Evolutionary conservation across 1,140 invertebrate genomes (phyloP).

Genomic region (Pectinophora gossypiella): DNA sequence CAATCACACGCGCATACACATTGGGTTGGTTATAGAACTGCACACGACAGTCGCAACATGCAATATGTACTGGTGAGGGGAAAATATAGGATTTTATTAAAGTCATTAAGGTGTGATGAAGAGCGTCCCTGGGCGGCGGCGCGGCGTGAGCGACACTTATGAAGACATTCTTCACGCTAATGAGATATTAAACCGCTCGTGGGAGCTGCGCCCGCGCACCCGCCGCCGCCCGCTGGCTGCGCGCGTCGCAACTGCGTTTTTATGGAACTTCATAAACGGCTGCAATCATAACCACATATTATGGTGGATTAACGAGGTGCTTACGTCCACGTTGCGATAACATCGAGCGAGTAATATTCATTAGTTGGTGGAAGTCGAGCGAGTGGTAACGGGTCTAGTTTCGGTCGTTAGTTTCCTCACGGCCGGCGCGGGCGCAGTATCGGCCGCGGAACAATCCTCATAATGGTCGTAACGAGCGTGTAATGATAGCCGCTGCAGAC

Average conservation of each 20-base stretch:
- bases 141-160: constrained; percentile 49
- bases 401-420: neutral
- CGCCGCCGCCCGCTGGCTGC: no score
- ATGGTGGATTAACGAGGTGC: neutral
- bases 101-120: constrained; percentile 64
- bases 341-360: neutral
- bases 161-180: constrained; percentile 66
- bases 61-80: constrained; percentile 7
- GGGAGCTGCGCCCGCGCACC: constrained; percentile 43
- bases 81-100: constrained; percentile 56
- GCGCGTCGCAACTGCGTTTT: neutral
- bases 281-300: neutral
- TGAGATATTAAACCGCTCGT: constrained; percentile 65
- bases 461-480: neutral
- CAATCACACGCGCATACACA: neutral
- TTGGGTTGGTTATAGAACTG: neutral
- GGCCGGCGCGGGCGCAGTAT: neutral
- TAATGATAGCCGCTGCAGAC: neutral
- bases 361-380: neutral
- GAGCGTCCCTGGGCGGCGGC: constrained; percentile 51
- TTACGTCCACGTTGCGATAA: neutral
- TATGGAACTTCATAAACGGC: neutral
- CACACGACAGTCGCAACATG: neutral
- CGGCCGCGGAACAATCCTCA: no score
- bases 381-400: neutral